Conservation (phyloP, 2,888 invertebrate species). For the Latrodectus hesperus region DNA sequence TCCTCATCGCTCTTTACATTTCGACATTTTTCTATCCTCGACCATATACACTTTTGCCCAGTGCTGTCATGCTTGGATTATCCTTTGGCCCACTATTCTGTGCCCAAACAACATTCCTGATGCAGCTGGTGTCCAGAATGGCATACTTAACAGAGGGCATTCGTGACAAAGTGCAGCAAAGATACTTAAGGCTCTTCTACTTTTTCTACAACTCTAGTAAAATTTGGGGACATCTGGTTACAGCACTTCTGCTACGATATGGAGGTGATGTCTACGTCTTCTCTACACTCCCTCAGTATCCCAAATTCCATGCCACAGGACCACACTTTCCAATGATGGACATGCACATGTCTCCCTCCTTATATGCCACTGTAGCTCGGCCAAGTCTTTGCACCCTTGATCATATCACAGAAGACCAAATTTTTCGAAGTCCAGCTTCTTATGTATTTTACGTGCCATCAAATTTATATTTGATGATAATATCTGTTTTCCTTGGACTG, state of each 20-base stretch:
- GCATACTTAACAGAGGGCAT: conserved; percentile 66
- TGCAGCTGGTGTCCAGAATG: conserved; percentile 69
- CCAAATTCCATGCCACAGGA: conserved; percentile 32
- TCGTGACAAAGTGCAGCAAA: conserved; percentile 65
- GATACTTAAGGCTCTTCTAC: conserved; percentile 69
- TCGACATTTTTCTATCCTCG: conserved; percentile 70
- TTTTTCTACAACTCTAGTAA: conserved; percentile 69
- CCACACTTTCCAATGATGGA: conserved; percentile 54
- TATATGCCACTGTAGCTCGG: conserved; percentile 58
- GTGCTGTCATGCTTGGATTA: conserved; percentile 65
- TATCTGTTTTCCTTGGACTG: conserved; percentile 61
- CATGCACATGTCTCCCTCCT: conserved; percentile 55
- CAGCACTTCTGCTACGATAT: conserved; percentile 59
- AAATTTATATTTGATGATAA: conserved; percentile 65
- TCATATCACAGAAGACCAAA: conserved; percentile 43
- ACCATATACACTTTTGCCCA: conserved; percentile 66
- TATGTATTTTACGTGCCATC: conserved; percentile 67
- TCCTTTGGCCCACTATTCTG: conserved; percentile 69
- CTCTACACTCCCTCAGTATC: conserved; percentile 54
- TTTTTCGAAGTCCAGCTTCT: conserved; percentile 56
- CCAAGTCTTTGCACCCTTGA: conserved; percentile 63
- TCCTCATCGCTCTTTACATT: conserved; percentile 68
- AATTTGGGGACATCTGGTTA: conserved; percentile 66
- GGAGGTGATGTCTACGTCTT: conserved; percentile 64
- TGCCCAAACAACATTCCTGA: conserved; percentile 70